Conservation (phyloP, 1,140 invertebrate genomes). For the Cotesia vestalis region DNA sequence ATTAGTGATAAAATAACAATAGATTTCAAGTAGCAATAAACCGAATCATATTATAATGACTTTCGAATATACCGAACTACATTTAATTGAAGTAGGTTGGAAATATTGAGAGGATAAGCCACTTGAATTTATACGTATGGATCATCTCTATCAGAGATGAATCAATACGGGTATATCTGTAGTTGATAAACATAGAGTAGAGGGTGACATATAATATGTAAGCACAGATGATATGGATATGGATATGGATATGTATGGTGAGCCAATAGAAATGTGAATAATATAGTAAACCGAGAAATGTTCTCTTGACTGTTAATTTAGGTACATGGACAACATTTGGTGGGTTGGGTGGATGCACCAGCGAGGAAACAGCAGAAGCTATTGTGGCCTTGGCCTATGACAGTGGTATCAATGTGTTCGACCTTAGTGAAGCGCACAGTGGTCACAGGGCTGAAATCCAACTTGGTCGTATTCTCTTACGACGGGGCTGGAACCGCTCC, state of each 20-base stretch:
- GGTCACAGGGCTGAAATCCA: slow-evolving; percentile 87
- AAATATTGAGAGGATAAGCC: too few species aligned
- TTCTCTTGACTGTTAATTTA: slow-evolving; percentile 46
- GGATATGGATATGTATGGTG: neutral
- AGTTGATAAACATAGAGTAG: too few species aligned
- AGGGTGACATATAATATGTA: too few species aligned
- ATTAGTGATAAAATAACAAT: too few species aligned
- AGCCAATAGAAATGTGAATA: neutral
- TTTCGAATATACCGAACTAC: too few species aligned
- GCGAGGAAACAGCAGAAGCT: slow-evolving; percentile 89
- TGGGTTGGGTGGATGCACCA: slow-evolving; percentile 71
- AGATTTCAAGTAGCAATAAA: too few species aligned
- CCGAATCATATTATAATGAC: too few species aligned
- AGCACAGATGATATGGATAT: too few species aligned
- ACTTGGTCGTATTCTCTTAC: slow-evolving; percentile 91
- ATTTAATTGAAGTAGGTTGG: too few species aligned
- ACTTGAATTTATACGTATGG: too few species aligned
- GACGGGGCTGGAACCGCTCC: slow-evolving; percentile 88
- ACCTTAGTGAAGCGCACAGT: slow-evolving; percentile 94
- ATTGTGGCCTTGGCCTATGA: slow-evolving; percentile 93
- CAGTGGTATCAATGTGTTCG: slow-evolving; percentile 95
- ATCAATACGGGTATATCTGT: too few species aligned
- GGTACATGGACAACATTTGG: slow-evolving; percentile 92
- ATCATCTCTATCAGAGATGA: too few species aligned
- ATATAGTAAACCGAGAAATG: neutral